phyloP scores from a whole-genome alignment of 2,113 vertebrate species.

The Microcebus jonahi region DNA sequence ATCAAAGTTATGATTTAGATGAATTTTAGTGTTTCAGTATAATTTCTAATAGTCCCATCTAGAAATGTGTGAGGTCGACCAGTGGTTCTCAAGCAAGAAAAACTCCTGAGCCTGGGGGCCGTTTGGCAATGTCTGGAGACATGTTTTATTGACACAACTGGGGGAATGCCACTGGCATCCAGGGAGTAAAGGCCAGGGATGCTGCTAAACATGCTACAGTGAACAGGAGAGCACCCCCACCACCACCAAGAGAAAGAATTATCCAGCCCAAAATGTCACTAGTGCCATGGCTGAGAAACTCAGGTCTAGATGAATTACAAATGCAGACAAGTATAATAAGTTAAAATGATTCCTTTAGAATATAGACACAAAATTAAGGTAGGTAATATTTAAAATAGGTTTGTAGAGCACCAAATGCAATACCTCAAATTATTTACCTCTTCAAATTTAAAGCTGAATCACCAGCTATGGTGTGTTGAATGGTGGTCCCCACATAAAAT shows the following conservation, averaged over 20 bases:
- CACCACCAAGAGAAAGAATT: not conserved
- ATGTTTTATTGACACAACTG: not conserved
- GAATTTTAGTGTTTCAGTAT: not conserved
- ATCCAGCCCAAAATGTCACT: not conserved
- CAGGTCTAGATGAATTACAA: not conserved
- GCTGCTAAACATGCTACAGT: not conserved
- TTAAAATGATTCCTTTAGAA: not conserved
- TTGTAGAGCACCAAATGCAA: not conserved
- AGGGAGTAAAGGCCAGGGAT: not conserved
- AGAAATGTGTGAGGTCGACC: not conserved
- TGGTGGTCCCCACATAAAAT: not conserved
- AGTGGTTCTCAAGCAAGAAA: not conserved
- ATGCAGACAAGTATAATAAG: not conserved
- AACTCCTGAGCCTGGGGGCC: not conserved
- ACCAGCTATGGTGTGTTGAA: not conserved
- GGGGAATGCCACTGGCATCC: not conserved
- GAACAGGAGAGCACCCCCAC: no score
- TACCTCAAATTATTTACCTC: not conserved
- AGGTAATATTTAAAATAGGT: not conserved
- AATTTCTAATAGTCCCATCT: not conserved
- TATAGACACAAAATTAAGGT: not conserved
- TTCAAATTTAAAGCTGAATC: constrained; percentile 31
- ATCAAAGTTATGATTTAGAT: not conserved
- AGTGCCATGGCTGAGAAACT: not conserved
- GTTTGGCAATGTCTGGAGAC: not conserved